phyloP scores from a whole-genome alignment of 2,113 vertebrate genomes.

The Hippopotamus amphibius region DNA sequence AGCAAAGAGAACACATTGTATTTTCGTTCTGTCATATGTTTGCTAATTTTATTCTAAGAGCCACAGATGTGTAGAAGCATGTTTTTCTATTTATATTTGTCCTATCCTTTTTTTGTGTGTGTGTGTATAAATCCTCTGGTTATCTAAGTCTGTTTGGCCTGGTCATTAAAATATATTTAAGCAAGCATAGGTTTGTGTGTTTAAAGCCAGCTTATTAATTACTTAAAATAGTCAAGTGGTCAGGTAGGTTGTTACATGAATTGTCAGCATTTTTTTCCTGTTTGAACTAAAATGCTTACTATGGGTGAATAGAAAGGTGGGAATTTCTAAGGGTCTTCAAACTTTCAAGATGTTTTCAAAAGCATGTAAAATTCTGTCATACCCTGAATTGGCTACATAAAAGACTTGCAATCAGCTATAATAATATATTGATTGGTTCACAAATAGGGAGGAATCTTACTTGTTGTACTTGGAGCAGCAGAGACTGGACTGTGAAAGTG shows the following conservation, averaged over 20 bases:
- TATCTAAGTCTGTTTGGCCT: neutral
- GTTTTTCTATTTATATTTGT: neutral
- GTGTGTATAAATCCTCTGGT: neutral
- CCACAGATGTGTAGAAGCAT: neutral
- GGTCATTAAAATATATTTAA: neutral
- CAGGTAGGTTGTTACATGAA: neutral
- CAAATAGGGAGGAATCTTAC: neutral
- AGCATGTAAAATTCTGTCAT: neutral
- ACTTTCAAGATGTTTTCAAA: neutral
- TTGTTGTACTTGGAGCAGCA: neutral
- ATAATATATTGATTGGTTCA: neutral
- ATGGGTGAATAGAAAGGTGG: neutral
- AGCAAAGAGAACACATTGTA: neutral
- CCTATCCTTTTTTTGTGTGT: neutral
- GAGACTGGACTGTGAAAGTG: neutral
- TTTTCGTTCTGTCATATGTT: neutral
- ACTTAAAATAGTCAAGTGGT: neutral
- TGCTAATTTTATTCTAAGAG: neutral
- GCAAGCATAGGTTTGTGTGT: neutral
- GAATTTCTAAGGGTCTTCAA: neutral
- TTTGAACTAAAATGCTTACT: neutral
- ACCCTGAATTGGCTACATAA: neutral
- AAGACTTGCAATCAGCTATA: neutral
- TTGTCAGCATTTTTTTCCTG: neutral
- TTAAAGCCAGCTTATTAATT: neutral